These are phyloP conservation scores for Rhabdomys pumilio DNA, from an alignment of 2,797 vertebrate genomes.

Conservation along the genomic window DNA sequence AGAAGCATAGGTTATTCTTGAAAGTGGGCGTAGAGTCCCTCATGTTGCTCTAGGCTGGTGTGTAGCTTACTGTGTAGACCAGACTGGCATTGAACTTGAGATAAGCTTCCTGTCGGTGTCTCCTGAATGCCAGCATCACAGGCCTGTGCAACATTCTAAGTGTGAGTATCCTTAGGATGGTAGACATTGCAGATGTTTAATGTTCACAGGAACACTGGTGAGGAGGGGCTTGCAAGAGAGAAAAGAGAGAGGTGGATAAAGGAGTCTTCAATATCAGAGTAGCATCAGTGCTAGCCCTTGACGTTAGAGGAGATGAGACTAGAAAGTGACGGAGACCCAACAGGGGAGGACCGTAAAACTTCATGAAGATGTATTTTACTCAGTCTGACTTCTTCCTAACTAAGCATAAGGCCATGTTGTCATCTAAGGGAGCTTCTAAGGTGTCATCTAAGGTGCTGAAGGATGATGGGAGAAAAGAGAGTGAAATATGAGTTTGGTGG, in stretches of 20 bases:
- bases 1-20: not conserved
- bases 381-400: not conserved
- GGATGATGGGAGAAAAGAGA: not conserved
- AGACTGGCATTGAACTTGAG: not conserved
- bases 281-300: not conserved
- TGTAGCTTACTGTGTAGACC: not conserved
- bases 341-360: accelerated
- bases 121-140: too few relatives aligned
- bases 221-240: not conserved
- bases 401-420: not conserved
- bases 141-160: not conserved
- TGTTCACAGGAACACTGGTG: not conserved
- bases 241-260: not conserved
- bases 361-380: too few relatives aligned
- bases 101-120: too few relatives aligned
- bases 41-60: too few relatives aligned
- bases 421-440: not conserved
- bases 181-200: not conserved
- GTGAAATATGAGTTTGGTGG: not conserved
- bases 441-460: not conserved
- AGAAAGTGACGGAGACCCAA: not conserved
- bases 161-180: not conserved
- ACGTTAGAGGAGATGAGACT: not conserved
- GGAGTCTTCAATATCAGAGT: not conserved
- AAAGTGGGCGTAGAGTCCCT: not conserved